Conservation (phyloP, 2,113 vertebrate genomes). For the chimpanzee (Pan troglodytes) region NHGRI_mPanTro3-v2.1_pri NC_086015.1:6692001-6692500, state of each 20-base stretch:
- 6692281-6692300: neutral
- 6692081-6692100: too few relatives aligned
- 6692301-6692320: neutral
- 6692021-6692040: too few relatives aligned
- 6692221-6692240: too few relatives aligned
- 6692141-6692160: too few relatives aligned
- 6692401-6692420: neutral
- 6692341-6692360: neutral
- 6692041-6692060: too few relatives aligned
- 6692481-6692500: neutral
- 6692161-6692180: too few relatives aligned
- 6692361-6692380: neutral
- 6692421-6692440: neutral
- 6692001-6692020: too few relatives aligned
- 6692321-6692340: neutral
- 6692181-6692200: too few relatives aligned
- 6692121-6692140: too few relatives aligned
- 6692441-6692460: neutral
- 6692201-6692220: too few relatives aligned
- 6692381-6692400: neutral
- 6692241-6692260: neutral
- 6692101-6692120: too few relatives aligned
- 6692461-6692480: neutral
- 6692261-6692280: neutral
- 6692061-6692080: too few relatives aligned